A percentile compares a stretch with the other conserved stretches of the same genome.
Evolutionary conservation across 2,113 vertebrate species (phyloP).

Genomic region (Monopterus albus): DNA sequence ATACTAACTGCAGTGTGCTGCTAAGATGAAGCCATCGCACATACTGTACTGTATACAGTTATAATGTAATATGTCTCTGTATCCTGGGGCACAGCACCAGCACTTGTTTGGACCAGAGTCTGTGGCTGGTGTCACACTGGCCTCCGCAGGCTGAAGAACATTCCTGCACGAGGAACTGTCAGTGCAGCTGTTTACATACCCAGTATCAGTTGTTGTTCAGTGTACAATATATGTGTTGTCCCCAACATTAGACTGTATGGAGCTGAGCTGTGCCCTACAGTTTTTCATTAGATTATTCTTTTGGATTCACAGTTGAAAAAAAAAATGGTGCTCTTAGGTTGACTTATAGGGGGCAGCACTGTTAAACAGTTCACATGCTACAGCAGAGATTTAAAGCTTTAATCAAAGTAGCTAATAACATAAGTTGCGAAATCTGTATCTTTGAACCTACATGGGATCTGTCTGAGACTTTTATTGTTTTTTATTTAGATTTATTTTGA

Average conservation of each 20-base stretch:
- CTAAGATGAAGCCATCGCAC: not conserved
- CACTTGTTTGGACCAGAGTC: not conserved
- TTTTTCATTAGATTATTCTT: not conserved
- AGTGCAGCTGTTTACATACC: too few relatives aligned
- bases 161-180: not conserved
- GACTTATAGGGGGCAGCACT: conserved; percentile 51
- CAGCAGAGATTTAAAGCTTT: conserved; percentile 11
- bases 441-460: not conserved
- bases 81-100: not conserved
- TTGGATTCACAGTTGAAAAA: not conserved
- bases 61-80: not conserved
- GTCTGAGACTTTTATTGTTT: not conserved
- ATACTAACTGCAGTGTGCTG: not conserved
- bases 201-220: too few relatives aligned
- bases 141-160: not conserved
- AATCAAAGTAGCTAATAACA: not conserved
- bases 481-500: not conserved
- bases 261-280: not conserved
- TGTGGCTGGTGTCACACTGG: not conserved
- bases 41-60: not conserved
- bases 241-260: too few relatives aligned
- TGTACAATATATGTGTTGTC: too few relatives aligned
- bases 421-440: not conserved
- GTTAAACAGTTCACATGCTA: not conserved
- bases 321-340: not conserved